Evolutionary conservation across 2,113 vertebrate species (phyloP), one percentile per base, ranked within the genome.

Genomic region (Hemicordylus capensis): DNA sequence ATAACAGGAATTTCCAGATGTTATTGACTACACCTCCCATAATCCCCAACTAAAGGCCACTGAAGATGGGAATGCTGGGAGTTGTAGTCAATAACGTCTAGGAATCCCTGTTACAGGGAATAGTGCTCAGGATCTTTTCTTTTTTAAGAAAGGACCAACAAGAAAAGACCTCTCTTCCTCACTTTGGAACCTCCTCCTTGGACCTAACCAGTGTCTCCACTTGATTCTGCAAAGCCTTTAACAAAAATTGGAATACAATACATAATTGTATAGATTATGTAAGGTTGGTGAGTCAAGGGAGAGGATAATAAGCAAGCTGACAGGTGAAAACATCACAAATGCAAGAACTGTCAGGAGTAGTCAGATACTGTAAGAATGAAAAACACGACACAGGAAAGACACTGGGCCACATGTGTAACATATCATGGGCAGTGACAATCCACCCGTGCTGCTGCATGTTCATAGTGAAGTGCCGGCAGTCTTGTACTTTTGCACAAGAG

Each of bases 301-400:
- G 42, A 26, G 51, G 63, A 69, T 91, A 75, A 88, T 87, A 85
- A 73, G 72, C 28, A 51, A 67, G 39, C 0, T 15, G 61, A 42
- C 67, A 58, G 54, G 78, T 20, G 14, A 79, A 77, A 84, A 85
- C 87, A 87, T 85, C 72, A 37, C 78, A 76, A 44, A 42, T 85
- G 80, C 58, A 89, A 93, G 84, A 76, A 87, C 2, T 83, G 83
- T 84, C 86, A 87, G 89, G 88, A 90, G 85, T 48, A 78, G 66
- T 80, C 77, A 87, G 91, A 79, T 76, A 82, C 83, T 28, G 0
- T 61, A 61, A 84, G 74, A 86, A 76, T 77, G 83, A 91, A 78
- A 81, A 42, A 76, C 34, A 81, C n/a, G 67, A 34, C 10, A 61
- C n/a, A 79, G 46, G 72, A 76, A 15, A 84, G 24, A 70, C 59